Conservation (phyloP, 2,113 vertebrate genomes). For the Sinocyclocheilus anophthalmus region DNA sequence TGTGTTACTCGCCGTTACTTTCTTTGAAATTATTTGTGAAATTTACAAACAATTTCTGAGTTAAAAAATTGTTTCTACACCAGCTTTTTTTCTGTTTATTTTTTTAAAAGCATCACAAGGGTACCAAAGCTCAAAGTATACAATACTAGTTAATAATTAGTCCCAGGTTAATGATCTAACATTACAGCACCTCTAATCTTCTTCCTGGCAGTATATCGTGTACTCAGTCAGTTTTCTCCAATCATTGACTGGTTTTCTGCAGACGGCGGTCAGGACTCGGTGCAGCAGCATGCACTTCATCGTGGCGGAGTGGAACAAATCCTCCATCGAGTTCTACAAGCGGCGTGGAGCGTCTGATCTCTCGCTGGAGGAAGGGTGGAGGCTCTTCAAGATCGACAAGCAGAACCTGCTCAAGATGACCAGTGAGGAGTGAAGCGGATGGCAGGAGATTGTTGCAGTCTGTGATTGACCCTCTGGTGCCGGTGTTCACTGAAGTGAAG, state of each 20-base stretch:
- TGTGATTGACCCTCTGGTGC: background rate
- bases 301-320: slow-evolving; percentile 75
- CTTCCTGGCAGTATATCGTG: background rate
- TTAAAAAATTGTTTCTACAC: too few species aligned
- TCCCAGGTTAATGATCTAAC: background rate
- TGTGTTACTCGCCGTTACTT: too few species aligned
- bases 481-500: background rate
- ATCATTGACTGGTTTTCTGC: slow-evolving; percentile 24
- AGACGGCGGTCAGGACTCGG: slow-evolving; percentile 78
- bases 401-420: slow-evolving; percentile 71
- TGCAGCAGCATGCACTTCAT: slow-evolving; percentile 82
- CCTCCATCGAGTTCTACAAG: slow-evolving; percentile 58
- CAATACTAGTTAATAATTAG: background rate
- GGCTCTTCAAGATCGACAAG: slow-evolving; percentile 78
- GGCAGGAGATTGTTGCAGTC: background rate
- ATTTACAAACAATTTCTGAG: too few species aligned
- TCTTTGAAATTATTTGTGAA: too few species aligned
- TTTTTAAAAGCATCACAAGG: too few species aligned
- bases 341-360: slow-evolving; percentile 45
- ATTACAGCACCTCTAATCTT: background rate
- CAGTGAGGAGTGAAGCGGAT: slow-evolving; percentile 60
- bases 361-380: slow-evolving; percentile 76
- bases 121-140: slow-evolving; percentile 3
- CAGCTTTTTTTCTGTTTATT: too few species aligned
- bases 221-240: background rate